Conservation (phyloP, 1,140 invertebrate species). For the silkworm (Bombyx mori) region DNA sequence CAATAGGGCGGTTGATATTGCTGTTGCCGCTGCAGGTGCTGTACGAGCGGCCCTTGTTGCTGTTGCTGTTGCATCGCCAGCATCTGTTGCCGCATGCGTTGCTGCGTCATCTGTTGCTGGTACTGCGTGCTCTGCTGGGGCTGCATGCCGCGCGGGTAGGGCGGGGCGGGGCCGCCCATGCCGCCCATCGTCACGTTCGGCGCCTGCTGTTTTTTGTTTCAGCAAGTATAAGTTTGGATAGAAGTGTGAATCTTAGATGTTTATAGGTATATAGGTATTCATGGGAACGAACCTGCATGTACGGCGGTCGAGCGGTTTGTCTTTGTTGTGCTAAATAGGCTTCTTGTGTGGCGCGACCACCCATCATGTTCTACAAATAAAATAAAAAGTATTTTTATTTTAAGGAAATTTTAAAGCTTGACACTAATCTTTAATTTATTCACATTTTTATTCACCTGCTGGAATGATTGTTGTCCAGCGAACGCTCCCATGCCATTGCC, state of each 20-base stretch:
- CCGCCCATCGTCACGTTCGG: conserved; percentile 80
- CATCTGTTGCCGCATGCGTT: conserved; percentile 74
- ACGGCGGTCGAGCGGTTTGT: conserved; percentile 64
- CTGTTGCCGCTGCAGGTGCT: conserved; percentile 65
- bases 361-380: conserved; percentile 61
- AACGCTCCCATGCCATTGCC: conserved; percentile 68
- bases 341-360: conserved; percentile 57
- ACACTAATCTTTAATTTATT: background rate
- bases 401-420: no score
- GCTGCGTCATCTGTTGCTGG: conserved; percentile 72
- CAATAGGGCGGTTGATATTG: conserved; percentile 70
- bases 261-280: background rate
- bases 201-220: conserved; percentile 51
- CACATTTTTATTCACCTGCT: conserved; percentile 41
- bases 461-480: conserved; percentile 69
- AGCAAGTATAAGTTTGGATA: background rate
- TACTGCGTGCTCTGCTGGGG: conserved; percentile 74
- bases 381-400: conserved; percentile 8
- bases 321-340: conserved; percentile 66
- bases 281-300: conserved; percentile 59
- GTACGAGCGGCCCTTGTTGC: conserved; percentile 62
- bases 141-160: conserved; percentile 68
- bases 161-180: conserved; percentile 75
- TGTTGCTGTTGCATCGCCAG: conserved; percentile 72
- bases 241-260: background rate